Conservation (phyloP, 2,797 vertebrate genomes). For the Smutsia gigantea region DNA sequence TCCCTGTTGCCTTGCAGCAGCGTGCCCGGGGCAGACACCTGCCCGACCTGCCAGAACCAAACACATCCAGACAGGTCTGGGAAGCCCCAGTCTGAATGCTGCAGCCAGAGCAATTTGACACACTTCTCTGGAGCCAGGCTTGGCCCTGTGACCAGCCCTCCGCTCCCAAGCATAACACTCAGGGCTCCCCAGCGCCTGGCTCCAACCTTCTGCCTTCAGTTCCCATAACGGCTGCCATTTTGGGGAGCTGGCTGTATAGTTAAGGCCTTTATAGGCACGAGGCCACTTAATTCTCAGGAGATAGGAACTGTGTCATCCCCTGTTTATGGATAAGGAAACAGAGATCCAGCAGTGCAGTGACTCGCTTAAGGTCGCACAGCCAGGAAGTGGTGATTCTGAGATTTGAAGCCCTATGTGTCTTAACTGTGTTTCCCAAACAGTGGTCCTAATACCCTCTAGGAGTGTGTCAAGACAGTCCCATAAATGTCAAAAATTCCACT, state of each 20-base stretch:
- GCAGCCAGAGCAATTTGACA: not conserved
- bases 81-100: rapidly evolving
- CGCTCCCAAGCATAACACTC: too few relatives aligned
- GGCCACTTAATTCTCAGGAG: not conserved
- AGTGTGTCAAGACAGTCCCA: not conserved
- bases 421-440: not conserved
- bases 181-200: not conserved
- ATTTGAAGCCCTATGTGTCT: not conserved
- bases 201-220: not conserved
- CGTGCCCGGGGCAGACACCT: not conserved
- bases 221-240: not conserved
- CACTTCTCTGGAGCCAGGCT: rapidly evolving
- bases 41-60: rapidly evolving
- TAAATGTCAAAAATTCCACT: not conserved
- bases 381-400: not conserved
- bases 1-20: not conserved
- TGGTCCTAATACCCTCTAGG: rapidly evolving
- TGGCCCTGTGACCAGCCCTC: not conserved
- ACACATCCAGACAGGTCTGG: not conserved
- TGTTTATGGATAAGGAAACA: not conserved
- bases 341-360: not conserved
- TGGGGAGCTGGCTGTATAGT: too few relatives aligned
- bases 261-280: not conserved
- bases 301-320: not conserved
- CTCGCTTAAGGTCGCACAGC: too few relatives aligned